Conservation (phyloP, 2,888 invertebrate species). For the Diachrysia chrysitis region DNA sequence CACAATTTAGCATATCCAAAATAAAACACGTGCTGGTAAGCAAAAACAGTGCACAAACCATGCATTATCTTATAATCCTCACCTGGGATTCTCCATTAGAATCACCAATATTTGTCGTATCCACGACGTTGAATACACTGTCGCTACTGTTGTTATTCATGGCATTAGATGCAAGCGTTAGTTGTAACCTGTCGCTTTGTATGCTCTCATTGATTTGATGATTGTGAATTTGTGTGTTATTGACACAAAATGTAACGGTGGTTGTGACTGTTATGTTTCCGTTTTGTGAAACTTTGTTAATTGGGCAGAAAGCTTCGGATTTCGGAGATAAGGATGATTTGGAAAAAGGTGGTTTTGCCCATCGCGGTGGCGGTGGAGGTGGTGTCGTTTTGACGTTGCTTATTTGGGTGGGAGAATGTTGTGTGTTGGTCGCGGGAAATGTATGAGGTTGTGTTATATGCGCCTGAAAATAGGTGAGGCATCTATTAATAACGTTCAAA, state of each 20-base stretch:
- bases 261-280: constrained; percentile 95
- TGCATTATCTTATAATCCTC: constrained; percentile 69
- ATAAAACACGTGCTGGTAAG: constrained; percentile 60
- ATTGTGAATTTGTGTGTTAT: constrained; percentile 88
- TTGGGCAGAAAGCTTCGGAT: constrained; percentile 83
- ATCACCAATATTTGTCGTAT: constrained; percentile 77
- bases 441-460: constrained; percentile 88
- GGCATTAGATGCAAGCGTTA: constrained; percentile 88
- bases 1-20: constrained; percentile 46
- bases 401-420: constrained; percentile 80
- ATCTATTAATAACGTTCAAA: constrained; percentile 70
- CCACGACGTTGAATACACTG: constrained; percentile 77
- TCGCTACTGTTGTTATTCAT: constrained; percentile 83
- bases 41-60: constrained; percentile 66
- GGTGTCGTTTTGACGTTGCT: constrained; percentile 90
- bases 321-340: constrained; percentile 86
- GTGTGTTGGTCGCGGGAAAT: constrained; percentile 81
- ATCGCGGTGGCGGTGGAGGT: constrained; percentile 95
- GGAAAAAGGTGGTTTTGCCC: constrained; percentile 93
- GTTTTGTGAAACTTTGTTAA: constrained; percentile 86
- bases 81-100: constrained; percentile 83
- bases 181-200: constrained; percentile 85
- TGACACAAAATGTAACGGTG: constrained; percentile 95
- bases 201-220: constrained; percentile 87
- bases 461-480: constrained; percentile 87